A percentile compares a stretch with the other conserved stretches of the same genome.
Evolutionary conservation across 2,113 vertebrate genomes (phyloP).

Genomic region (Morphnarchus princeps): DNA sequence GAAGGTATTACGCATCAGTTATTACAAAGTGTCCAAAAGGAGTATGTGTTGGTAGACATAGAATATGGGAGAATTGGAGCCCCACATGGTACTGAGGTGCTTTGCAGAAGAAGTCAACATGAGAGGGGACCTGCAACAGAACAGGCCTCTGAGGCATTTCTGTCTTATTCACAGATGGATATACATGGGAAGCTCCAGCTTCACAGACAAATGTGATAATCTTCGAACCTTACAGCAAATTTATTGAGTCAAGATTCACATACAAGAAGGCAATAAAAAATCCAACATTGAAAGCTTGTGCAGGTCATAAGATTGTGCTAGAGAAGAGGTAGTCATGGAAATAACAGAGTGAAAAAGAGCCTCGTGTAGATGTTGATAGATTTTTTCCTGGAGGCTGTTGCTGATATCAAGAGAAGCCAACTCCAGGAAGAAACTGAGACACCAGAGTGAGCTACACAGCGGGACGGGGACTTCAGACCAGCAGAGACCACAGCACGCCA

Average conservation of each 20-base stretch:
- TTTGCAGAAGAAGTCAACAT: not conserved
- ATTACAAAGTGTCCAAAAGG: not conserved
- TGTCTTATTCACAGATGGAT: not conserved
- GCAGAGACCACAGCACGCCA: no score
- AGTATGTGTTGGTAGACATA: not conserved
- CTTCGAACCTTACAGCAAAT: not conserved
- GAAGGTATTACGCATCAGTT: not conserved
- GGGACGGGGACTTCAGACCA: fast-evolving
- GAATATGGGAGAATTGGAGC: not conserved
- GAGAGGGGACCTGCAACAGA: not conserved
- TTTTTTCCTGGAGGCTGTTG: not conserved
- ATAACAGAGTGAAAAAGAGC: not conserved
- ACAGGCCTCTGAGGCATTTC: not conserved
- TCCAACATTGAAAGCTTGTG: not conserved
- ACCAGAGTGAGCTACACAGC: not conserved
- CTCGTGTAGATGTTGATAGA: not conserved
- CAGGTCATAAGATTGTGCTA: not conserved
- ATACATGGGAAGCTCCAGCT: not conserved
- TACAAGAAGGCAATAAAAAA: not conserved
- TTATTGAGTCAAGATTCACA: not conserved
- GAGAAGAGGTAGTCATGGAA: not conserved
- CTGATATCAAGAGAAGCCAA: not conserved
- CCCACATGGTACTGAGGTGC: not conserved
- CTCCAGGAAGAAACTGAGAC: not conserved
- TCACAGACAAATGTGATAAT: no score